Percentiles rank a stretch among this genome's conserved stretches.
phyloP scores from a whole-genome alignment of 2,113 vertebrate species.

The Podocnemis expansa region DNA sequence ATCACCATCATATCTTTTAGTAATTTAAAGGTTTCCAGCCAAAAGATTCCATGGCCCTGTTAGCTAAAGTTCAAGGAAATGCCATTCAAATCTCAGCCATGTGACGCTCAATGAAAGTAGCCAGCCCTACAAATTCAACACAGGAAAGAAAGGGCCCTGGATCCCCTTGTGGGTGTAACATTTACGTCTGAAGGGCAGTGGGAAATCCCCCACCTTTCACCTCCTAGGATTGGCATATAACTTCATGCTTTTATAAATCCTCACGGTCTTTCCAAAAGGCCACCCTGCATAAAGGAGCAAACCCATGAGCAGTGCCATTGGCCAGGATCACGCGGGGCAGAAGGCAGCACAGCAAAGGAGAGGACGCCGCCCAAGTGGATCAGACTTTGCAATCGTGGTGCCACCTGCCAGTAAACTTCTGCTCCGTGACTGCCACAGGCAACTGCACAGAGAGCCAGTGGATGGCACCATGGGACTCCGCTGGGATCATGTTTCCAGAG shows the following conservation, averaged over 20 bases:
- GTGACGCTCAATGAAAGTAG: conserved; percentile 50
- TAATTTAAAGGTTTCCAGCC: conserved; percentile 42
- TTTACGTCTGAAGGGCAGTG: background rate
- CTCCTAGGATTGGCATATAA: background rate
- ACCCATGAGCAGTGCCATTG: background rate
- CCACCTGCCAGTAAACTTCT: background rate
- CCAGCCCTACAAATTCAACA: conserved; percentile 40
- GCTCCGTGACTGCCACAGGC: background rate
- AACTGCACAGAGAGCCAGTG: background rate
- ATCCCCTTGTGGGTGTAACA: background rate
- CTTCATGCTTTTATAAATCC: background rate
- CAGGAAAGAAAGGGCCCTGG: conserved; percentile 25
- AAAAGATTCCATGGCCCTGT: conserved; percentile 50
- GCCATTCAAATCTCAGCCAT: conserved; percentile 56
- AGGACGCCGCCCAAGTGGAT: rapidly evolving
- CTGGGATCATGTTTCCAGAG: rapidly evolving
- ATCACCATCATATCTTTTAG: conserved; percentile 52
- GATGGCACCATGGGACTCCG: rapidly evolving
- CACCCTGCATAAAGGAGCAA: background rate
- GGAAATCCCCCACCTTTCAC: background rate
- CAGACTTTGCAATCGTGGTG: background rate
- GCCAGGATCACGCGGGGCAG: background rate
- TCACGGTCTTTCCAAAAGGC: background rate
- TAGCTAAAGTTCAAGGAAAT: conserved; percentile 69
- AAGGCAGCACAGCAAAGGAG: background rate